These are phyloP conservation scores for Orycteropus afer DNA, from an alignment of 2,113 vertebrate genomes.

Conservation along the genomic window DNA sequence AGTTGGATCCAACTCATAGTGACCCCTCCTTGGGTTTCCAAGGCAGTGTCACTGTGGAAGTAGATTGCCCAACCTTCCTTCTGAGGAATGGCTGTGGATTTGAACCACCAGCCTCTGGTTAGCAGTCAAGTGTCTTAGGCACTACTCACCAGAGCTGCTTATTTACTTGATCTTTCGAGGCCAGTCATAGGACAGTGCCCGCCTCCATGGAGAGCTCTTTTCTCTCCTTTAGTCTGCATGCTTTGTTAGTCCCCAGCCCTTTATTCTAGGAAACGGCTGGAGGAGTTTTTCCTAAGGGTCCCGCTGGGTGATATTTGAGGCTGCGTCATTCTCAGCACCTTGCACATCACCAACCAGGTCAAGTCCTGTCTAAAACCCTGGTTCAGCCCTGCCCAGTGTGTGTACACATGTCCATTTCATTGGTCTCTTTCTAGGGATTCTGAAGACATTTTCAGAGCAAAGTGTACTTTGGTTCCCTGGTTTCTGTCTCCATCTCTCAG, in stretches of 20 bases:
- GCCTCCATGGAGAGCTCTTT: accelerated
- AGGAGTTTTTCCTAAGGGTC: not conserved
- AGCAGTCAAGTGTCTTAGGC: too few relatives aligned
- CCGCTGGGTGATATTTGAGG: accelerated
- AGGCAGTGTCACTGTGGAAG: too few relatives aligned
- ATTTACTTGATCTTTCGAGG: not conserved
- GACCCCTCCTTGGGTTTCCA: too few relatives aligned
- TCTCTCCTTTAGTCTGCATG: not conserved
- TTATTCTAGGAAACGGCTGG: not conserved
- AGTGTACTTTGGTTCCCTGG: not conserved
- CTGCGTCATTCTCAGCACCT: not conserved
- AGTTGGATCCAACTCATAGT: too few relatives aligned
- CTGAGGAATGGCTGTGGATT: too few relatives aligned
- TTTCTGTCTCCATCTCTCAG: not conserved
- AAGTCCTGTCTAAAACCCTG: not conserved
- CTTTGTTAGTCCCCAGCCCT: not conserved
- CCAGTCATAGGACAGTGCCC: accelerated
- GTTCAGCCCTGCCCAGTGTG: accelerated
- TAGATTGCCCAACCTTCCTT: too few relatives aligned
- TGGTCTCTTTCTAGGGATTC: not conserved
- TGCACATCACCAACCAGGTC: too few relatives aligned
- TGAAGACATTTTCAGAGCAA: not conserved
- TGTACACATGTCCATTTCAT: too few relatives aligned
- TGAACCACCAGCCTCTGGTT: too few relatives aligned
- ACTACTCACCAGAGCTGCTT: too few relatives aligned